phyloP scores from a whole-genome alignment of 2,797 vertebrate genomes.

The Chelonia mydas region DNA sequence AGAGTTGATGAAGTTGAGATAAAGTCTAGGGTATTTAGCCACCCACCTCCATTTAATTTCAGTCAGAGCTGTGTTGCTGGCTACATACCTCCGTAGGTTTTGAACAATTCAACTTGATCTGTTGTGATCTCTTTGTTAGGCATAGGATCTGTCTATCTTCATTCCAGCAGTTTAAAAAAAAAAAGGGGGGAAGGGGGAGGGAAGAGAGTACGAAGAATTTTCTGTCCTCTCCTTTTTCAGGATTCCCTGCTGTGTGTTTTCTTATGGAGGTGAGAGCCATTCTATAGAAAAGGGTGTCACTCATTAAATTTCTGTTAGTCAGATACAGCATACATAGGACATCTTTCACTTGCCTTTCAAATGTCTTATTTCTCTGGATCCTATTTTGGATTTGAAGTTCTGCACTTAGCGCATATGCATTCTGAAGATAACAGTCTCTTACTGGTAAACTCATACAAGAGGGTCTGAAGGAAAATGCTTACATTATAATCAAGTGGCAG shows the following conservation, averaged over 20 bases:
- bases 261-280: background rate
- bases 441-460: background rate
- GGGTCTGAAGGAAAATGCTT: background rate
- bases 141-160: background rate
- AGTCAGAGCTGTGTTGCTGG: background rate
- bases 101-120: background rate
- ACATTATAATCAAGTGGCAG: background rate
- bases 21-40: background rate
- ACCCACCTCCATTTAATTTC: background rate
- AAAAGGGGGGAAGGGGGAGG: background rate
- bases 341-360: background rate
- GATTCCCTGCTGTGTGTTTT: background rate
- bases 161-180: background rate
- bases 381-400: background rate
- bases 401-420: background rate
- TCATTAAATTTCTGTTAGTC: background rate
- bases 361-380: background rate
- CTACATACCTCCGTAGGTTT: background rate
- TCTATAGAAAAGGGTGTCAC: background rate
- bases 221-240: background rate
- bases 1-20: background rate
- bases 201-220: too few species aligned
- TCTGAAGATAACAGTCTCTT: background rate
- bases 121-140: background rate
- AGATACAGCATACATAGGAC: background rate